These are phyloP conservation scores for Seladonia tumulorum DNA, from an alignment of 2,888 invertebrate genomes.

Conservation along the genomic window DNA sequence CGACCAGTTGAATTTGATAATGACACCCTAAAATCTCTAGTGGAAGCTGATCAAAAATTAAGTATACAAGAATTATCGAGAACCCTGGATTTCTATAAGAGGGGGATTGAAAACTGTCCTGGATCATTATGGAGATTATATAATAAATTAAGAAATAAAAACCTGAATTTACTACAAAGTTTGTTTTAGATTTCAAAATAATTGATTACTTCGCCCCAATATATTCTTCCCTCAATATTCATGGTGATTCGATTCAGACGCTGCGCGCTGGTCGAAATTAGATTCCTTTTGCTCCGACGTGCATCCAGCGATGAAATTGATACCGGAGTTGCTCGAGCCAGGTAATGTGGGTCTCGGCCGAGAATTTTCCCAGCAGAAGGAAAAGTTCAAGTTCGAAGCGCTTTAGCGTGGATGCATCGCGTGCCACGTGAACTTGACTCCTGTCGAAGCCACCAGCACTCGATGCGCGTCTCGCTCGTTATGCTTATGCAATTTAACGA, in stretches of 20 bases:
- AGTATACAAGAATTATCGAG: no score
- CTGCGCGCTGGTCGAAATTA: not conserved
- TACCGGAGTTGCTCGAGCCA: not conserved
- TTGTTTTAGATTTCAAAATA: no score
- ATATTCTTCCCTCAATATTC: not conserved
- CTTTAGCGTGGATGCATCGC: constrained; percentile 3
- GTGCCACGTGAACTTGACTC: constrained; percentile 6
- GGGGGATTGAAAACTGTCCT: no score
- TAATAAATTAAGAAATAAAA: no score
- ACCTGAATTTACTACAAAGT: no score
- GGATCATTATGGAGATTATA: no score
- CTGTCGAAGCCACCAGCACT: not conserved
- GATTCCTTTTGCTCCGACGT: not conserved
- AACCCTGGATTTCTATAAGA: no score
- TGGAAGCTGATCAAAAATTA: no score
- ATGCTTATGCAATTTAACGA: constrained; percentile 43
- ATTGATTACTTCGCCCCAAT: no score
- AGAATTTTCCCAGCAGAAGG: not conserved
- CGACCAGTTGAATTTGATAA: no score
- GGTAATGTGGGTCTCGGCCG: not conserved
- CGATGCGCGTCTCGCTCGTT: constrained; percentile 15
- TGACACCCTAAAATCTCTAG: no score
- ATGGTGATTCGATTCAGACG: not conserved
- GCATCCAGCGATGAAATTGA: not conserved
- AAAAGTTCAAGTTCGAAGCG: constrained; percentile 32